Evolutionary conservation across 2,113 vertebrate species (phyloP).

Genomic region (Pipra filicauda): DNA sequence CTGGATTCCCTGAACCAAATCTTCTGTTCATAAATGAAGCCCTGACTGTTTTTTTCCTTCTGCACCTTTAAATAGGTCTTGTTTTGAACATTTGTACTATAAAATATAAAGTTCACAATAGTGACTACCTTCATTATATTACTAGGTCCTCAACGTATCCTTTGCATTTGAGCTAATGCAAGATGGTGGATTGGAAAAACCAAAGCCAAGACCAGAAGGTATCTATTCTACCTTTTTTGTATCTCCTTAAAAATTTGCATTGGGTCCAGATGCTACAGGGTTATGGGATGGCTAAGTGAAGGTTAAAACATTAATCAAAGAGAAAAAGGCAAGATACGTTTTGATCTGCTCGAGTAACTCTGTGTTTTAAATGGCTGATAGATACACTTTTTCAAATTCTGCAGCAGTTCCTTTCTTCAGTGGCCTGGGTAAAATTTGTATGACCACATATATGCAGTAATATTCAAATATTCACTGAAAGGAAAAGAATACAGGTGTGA

Average conservation of each 20-base stretch:
- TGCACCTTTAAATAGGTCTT: not conserved
- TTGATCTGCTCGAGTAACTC: not conserved
- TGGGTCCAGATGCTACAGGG: not conserved
- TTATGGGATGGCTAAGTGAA: not conserved
- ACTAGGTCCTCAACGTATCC: slow-evolving; percentile 92
- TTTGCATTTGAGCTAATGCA: slow-evolving; percentile 98
- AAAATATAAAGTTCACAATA: not conserved
- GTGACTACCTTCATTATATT: slow-evolving; percentile 8
- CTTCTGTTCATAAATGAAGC: not conserved
- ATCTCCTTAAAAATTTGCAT: not conserved
- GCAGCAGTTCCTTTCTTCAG: not conserved
- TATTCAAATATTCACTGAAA: not conserved
- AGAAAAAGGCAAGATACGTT: not conserved
- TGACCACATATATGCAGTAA: not conserved
- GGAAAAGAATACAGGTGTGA: not conserved
- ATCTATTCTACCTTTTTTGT: not conserved
- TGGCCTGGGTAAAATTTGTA: not conserved
- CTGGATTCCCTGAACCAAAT: not conserved
- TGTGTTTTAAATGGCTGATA: not conserved
- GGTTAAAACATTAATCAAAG: not conserved
- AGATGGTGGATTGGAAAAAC: slow-evolving; percentile 93
- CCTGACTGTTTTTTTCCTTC: not conserved
- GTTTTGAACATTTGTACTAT: not conserved
- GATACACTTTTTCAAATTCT: not conserved
- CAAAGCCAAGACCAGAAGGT: slow-evolving; percentile 96